Conservation (phyloP, 92 coral and sea anemone species). For the Galaxea fascicularis region DNA sequence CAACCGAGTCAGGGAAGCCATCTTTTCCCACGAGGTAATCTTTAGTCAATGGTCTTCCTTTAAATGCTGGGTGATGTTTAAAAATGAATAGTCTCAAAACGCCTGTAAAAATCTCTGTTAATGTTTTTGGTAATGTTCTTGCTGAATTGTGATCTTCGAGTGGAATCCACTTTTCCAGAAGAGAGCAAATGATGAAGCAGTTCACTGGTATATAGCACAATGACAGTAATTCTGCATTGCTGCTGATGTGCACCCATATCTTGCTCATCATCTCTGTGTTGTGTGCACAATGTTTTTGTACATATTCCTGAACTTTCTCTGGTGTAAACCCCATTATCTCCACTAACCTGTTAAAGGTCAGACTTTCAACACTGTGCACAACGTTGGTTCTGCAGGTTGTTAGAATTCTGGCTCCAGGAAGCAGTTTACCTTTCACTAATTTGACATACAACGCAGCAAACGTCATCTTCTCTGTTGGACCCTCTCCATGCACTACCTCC, state of each 20-base stretch:
- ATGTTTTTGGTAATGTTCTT: slow-evolving; percentile 13
- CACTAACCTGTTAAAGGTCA: slow-evolving; percentile 39
- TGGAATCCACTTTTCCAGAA: not conserved
- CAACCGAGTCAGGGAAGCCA: slow-evolving; percentile 12
- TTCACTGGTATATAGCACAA: slow-evolving; percentile 68
- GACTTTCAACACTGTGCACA: slow-evolving; percentile 3
- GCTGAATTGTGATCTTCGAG: not conserved
- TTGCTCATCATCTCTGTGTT: not conserved
- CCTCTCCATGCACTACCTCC: not conserved
- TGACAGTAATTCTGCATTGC: slow-evolving; percentile 27
- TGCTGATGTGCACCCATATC: slow-evolving; percentile 54
- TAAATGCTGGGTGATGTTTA: slow-evolving; percentile 27
- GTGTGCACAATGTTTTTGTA: slow-evolving; percentile 19
- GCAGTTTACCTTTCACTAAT: slow-evolving; percentile 40
- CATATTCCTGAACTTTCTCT: slow-evolving; percentile 50
- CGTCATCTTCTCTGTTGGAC: slow-evolving; percentile 7
- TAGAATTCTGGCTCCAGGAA: slow-evolving; percentile 63
- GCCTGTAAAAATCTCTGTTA: slow-evolving; percentile 32
- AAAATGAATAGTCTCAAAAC: slow-evolving; percentile 24
- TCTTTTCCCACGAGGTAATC: slow-evolving; percentile 5
- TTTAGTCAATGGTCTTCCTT: not conserved
- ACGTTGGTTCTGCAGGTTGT: slow-evolving; percentile 65
- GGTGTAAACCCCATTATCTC: slow-evolving; percentile 71
- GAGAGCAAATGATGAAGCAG: slow-evolving; percentile 51
- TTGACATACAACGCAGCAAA: slow-evolving; percentile 50